Base-by-base conservation (phyloP, 2,888 invertebrate species). In the Sesamia inferens region DNA sequence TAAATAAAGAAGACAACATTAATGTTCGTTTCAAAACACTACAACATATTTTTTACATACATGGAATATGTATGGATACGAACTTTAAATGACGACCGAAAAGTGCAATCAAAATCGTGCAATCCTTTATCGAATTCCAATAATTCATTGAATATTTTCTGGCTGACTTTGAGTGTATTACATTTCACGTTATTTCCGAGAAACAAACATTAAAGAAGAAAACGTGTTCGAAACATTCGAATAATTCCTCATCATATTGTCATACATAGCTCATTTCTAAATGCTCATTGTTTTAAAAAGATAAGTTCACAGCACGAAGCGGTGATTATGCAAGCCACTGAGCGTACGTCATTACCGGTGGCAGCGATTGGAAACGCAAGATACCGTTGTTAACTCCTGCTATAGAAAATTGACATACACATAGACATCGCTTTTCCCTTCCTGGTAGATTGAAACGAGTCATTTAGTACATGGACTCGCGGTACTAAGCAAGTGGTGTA, bases 321-420 rank as follows among this genome's bases (percentile, higher is more conserved):
- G 48, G 73, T 68, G 63, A 74, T 76, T 84, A 76, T 64, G 70
- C 59, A 77, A 82, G 71, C 51, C 48, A 77, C 61, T 66, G 71
- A 81, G 71, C 79, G 72, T 70, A 71, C 59, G 79, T 87, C 83
- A 86, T 91, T 89, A 91, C 73, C 76, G 70, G 87, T 81, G 71
- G 87, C 88, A 88, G 80, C 85, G 87, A 89, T 88, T 86, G 88
- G 85, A 88, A 89, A 88, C 85, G 85, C 89, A 88, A 85, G 87
- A 87, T 89, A 88, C 90, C 89, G 92, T 89, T 91, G 76, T 83
- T 82, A 83, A 84, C 78, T 86, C 84, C 90, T 90, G 92, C 88
- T 91, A 88, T 74, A 84, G 85, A 84, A 87, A 84, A 86, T 86
- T 85, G 86, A 84, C 76, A 78, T 71, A 81, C 64, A 73, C 76